These are phyloP conservation scores for Anniella stebbinsi DNA, from an alignment of 2,797 vertebrate genomes.

Conservation along the genomic window DNA sequence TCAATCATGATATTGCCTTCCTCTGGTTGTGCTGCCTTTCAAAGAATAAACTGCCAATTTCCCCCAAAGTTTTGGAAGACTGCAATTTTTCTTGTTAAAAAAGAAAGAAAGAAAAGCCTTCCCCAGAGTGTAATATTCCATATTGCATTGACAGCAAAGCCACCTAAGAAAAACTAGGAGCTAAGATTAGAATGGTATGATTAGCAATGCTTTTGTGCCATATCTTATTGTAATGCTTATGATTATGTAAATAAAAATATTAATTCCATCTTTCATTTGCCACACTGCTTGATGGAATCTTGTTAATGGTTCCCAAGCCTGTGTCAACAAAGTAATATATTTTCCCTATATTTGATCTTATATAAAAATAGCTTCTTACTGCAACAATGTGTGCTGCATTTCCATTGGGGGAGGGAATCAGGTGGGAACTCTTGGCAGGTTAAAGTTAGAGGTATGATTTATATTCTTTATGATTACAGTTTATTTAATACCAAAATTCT, in stretches of 20 bases:
- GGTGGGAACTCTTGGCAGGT: not conserved
- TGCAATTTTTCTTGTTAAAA: slow-evolving; percentile 50
- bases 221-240: slow-evolving; percentile 27
- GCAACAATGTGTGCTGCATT: not conserved
- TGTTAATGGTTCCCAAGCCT: slow-evolving; percentile 30
- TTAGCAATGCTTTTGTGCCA: slow-evolving; percentile 27
- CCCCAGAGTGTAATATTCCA: slow-evolving; percentile 6
- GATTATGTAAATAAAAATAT: slow-evolving; percentile 53
- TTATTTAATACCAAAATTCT: not conserved
- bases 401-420: not conserved
- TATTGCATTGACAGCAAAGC: slow-evolving; percentile 18
- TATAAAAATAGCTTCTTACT: not conserved
- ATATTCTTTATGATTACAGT: not conserved
- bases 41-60: slow-evolving; percentile 48
- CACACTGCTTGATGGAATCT: not conserved
- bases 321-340: slow-evolving; percentile 19
- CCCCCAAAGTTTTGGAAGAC: slow-evolving; percentile 42
- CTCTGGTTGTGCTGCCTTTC: slow-evolving; percentile 48
- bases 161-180: slow-evolving; percentile 16
- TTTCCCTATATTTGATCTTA: not conserved
- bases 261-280: slow-evolving; percentile 48
- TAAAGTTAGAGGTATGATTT: not conserved
- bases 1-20: slow-evolving; percentile 49
- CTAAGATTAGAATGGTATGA: slow-evolving; percentile 48
- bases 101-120: slow-evolving; percentile 7